Evolutionary conservation across 2,797 vertebrate genomes (phyloP), one percentile per base, ranked within the genome.

Genomic region (Clangula hyemalis): DNA sequence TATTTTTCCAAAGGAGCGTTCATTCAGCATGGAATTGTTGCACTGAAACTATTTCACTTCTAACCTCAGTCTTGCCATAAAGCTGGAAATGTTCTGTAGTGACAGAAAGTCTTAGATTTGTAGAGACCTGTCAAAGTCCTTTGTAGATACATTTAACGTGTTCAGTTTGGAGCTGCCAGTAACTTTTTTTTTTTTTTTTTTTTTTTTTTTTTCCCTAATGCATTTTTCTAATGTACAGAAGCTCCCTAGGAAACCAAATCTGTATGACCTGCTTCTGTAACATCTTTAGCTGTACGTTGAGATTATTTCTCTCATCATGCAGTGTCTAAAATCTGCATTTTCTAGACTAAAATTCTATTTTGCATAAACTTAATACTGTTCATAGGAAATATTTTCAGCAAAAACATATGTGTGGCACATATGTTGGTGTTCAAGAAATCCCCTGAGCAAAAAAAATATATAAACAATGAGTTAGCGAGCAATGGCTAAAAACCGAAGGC

Each of bases 311-410:
- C 38, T 78, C 73, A 70, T 47, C 30, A 7, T 2, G 8, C 2
- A 3, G 20, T 45, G 43, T 28, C 62, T 75, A 64, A 74, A 75
- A 83, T 65, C 45, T 87, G 75, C 76, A 39, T 87, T 94, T 89
- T 54, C 66, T 84, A 84, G 79, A 94, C 87, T 94, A 86, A 87
- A 92, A 88, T 66, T 86, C 51, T 60, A 10, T 70, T 93, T 93
- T 84, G 53, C 82, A 84, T 90, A 78, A 79, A 56, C 21, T 90
- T 60, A 64, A 58, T 75, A n/a, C 8, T 36, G 8, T 64, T 92
- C 39, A 21, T 73, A 49, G 43, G 30, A 70, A 81, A 41, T 4
- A 39, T 80, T 96, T 90, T 81, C 27, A 78, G 47, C 41, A 76
- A 56, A 83, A 57, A 25, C 25, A 28, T 16, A 34, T 11, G 45